phyloP scores from a whole-genome alignment of 2,797 vertebrate genomes.

The Neopelma chrysocephalum region DNA sequence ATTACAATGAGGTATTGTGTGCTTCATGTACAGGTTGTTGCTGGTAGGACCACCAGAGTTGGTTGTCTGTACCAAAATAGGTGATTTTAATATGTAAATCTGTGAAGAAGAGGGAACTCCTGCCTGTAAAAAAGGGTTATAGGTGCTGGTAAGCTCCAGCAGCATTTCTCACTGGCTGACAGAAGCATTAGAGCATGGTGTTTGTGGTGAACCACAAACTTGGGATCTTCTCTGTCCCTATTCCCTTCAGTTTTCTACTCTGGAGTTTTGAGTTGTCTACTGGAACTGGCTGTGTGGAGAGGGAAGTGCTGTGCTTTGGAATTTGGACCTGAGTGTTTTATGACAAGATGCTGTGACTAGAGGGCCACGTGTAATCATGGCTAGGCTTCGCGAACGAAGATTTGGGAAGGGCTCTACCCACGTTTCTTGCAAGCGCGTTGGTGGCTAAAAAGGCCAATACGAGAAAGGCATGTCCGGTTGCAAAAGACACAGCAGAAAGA shows the following conservation, averaged over 20 bases:
- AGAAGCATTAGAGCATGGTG: too few species aligned
- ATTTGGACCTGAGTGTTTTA: background rate
- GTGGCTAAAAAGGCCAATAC: too few species aligned
- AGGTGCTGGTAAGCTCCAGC: background rate
- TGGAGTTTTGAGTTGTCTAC: background rate
- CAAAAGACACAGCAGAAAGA: too few species aligned
- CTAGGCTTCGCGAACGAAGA: too few species aligned
- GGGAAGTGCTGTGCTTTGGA: background rate
- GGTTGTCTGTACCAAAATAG: background rate
- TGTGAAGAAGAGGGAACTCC: background rate
- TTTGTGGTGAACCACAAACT: background rate
- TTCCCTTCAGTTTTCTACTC: background rate
- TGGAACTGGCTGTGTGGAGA: background rate
- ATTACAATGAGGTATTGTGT: background rate
- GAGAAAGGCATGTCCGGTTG: too few species aligned
- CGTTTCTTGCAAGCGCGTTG: too few species aligned
- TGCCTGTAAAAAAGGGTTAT: background rate
- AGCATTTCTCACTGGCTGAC: background rate
- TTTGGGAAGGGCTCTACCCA: too few species aligned
- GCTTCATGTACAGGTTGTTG: background rate
- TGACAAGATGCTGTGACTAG: background rate
- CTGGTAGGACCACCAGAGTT: background rate
- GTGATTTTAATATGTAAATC: background rate
- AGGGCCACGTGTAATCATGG: fast-evolving
- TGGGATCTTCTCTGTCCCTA: background rate